These are phyloP conservation scores for Polyergus mexicanus DNA, from an alignment of 1,140 invertebrate genomes.

Conservation along the genomic window DNA sequence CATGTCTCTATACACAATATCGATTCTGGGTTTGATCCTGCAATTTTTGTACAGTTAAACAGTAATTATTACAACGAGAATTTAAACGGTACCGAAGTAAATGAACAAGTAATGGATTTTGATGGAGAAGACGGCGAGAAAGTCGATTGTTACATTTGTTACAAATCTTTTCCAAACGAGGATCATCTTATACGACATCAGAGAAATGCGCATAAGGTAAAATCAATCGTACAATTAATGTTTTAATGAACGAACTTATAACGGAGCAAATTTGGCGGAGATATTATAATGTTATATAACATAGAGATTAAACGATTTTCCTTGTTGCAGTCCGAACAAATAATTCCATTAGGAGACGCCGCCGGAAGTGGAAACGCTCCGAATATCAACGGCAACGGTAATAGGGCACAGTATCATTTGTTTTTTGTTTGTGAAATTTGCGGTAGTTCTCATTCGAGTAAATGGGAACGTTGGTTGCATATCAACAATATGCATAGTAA, in stretches of 20 bases:
- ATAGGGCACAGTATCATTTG: slow-evolving; percentile 84
- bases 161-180: slow-evolving; percentile 86
- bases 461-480: slow-evolving; percentile 87
- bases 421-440: slow-evolving; percentile 87
- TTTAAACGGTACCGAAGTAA: slow-evolving; percentile 78
- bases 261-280: background rate
- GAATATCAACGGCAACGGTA: slow-evolving; percentile 80
- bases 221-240: background rate
- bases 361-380: slow-evolving; percentile 69
- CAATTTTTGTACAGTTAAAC: slow-evolving; percentile 86
- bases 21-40: slow-evolving; percentile 86
- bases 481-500: slow-evolving; percentile 84
- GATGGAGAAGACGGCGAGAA: slow-evolving; percentile 82
- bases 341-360: slow-evolving; percentile 68
- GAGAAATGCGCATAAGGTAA: slow-evolving; percentile 84
- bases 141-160: slow-evolving; percentile 85
- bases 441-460: slow-evolving; percentile 85
- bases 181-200: slow-evolving; percentile 86
- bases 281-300: background rate
- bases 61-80: slow-evolving; percentile 83
- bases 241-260: background rate
- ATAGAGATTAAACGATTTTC: background rate
- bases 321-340: slow-evolving; percentile 76
- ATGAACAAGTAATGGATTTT: slow-evolving; percentile 80
- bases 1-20: slow-evolving; percentile 88